These are phyloP conservation scores for Macroramphosus scolopax DNA, from an alignment of 2,797 vertebrate genomes.

Conservation along the genomic window DNA sequence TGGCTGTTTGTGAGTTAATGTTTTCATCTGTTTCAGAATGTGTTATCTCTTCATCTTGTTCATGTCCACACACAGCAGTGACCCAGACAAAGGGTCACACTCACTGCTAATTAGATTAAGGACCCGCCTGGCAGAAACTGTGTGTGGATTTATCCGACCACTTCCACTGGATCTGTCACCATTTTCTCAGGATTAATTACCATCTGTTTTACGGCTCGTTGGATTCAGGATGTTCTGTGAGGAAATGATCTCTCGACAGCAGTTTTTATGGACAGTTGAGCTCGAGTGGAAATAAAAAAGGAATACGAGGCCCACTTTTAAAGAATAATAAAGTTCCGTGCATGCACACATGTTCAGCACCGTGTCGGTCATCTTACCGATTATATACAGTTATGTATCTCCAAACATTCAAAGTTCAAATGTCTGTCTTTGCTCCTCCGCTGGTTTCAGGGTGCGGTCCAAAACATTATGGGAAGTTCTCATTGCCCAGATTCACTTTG, in stretches of 20 bases:
- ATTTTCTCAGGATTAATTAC: slow-evolving; percentile 16
- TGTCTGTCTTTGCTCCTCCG: slow-evolving; percentile 14
- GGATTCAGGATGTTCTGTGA: neutral
- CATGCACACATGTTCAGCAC: slow-evolving; percentile 2
- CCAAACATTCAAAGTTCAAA: slow-evolving; percentile 31
- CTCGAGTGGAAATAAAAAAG: no score
- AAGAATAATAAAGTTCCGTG: no score
- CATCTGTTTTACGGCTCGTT: slow-evolving; percentile 9
- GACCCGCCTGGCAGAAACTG: slow-evolving; percentile 17
- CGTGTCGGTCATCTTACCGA: slow-evolving; percentile 3
- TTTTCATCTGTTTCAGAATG: slow-evolving; percentile 21
- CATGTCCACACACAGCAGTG: slow-evolving; percentile 46
- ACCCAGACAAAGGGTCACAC: slow-evolving; percentile 61
- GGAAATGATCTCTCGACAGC: no score
- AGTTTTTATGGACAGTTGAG: no score
- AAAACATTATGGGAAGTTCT: slow-evolving; percentile 43
- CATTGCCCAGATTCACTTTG: slow-evolving; percentile 45
- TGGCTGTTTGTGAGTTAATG: slow-evolving; percentile 9
- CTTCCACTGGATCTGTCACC: slow-evolving; percentile 25
- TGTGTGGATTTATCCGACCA: slow-evolving; percentile 33
- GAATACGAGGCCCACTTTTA: no score
- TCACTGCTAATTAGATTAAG: slow-evolving; percentile 65
- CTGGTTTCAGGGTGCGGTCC: slow-evolving; percentile 59
- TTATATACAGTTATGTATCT: no score
- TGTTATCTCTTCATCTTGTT: slow-evolving; percentile 38